Base-by-base conservation (phyloP, 2,113 vertebrate genomes). In the Piprites chloris region DNA sequence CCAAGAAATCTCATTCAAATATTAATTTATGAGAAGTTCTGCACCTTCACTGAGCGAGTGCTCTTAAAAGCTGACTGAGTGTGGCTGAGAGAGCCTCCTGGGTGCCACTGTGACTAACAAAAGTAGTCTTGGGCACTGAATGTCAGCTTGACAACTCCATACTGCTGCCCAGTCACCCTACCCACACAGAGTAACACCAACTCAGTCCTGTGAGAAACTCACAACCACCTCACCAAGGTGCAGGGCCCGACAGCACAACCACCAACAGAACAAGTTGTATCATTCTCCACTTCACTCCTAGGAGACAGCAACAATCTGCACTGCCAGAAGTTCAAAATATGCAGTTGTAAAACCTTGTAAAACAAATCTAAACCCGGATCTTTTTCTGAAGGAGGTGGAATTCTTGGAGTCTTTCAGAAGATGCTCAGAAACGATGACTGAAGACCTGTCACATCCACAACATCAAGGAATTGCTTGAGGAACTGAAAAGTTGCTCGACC, bases 381-480 rank as follows among this genome's bases (percentile, higher is more conserved):
- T 95, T 86, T 61, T 89, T 65, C 77, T 66, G 37, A 42, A 96
- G 93, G 24, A 95, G 41, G 55, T 39, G 65, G 86, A 85, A 63
- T 81, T 94, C 63, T 81, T 28, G 27, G 95, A 86, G 78, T n/a
- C 80, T 53, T 84, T 74, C 84, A 71, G 53, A 59, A 41, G 47
- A 32, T 14, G 16, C 28, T 86, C 50, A 82, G 74, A 94, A 92
- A 78, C 0, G 1, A 90, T 72, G 72, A 84, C 49, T 35, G 61
- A 83, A 88, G 68, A 80, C 78, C 86, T 92, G 85, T 74, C 90
- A 88, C 71, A 84, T 59, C 55, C 77, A 78, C 67, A 89, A 33
- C 61, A 89, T 68, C 83, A 63, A 93, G 61, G 75, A 97, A 93
- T 53, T 49, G 89, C 90, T 58, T 83, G 50, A 96, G 94, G 81